Evolutionary conservation across 2,797 vertebrate species (phyloP), one percentile per base, ranked within the genome.

Genomic region (Helicolenus hilgendorfi): DNA sequence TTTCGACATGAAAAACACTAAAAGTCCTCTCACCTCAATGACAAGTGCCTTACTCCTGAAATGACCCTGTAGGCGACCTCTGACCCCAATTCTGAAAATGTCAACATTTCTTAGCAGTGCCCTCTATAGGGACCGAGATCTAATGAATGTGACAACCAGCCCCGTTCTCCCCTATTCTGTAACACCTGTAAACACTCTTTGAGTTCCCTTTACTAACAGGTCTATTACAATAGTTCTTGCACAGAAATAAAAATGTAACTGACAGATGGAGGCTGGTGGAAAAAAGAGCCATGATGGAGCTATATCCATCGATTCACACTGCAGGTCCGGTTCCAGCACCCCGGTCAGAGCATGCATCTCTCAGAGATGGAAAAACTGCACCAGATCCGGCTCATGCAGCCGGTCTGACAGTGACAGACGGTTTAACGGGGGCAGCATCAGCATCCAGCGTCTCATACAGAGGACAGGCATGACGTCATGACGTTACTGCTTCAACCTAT

Each of bases 401-500:
- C 18, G 45, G 22, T 38, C 33, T 20, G 33, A 5, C 29, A 14
- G 73, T 15, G 33, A 5, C 26, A 14, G 73, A 53, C 64, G 77
- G 33, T 76, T 72, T 63, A 26, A 64, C 11, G 31, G 71, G 13
- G 29, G 29, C 22, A 67, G 15, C 63, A 49, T 22, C 22, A 63
- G 20, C 63, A 49, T 22, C 3, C 79, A 56, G 58, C 83, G 67
- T 79, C 38, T 64, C 41, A 55, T n/a, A 26, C 60, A 27, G 63
- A 75, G 7, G 31, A 67, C 3, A 69, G 73, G 27, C 13, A 41
- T 41, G 45, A 77, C 92, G 92, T 94, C 86, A 93, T 94, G 90
- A 95, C 94, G 94, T 88, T n/a, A 59, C 14, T 22, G 49, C 83
- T 59, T 41, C 27, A 86, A 86, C 92, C 88, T 84, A 89, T 90